phyloP scores from a whole-genome alignment of 2,888 invertebrate species.

The Dryocosmus kuriphilus region DNA sequence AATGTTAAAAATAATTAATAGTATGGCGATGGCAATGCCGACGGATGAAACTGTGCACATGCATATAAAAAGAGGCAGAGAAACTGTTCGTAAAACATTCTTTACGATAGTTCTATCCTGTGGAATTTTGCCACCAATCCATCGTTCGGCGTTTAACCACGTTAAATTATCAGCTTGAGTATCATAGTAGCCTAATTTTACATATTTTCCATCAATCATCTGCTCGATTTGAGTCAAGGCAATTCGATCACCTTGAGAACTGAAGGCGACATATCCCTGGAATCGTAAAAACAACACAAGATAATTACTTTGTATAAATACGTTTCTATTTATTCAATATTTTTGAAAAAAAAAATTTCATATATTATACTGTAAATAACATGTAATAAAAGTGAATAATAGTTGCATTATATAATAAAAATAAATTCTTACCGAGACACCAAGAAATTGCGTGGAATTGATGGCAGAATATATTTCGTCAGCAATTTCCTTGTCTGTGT shows the following conservation, averaged over 20 bases:
- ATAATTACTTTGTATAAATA: neutral
- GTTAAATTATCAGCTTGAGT: conserved; percentile 96
- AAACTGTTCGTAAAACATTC: conserved; percentile 90
- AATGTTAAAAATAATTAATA: conserved; percentile 94
- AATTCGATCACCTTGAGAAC: conserved; percentile 98
- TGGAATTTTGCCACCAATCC: conserved; percentile 95
- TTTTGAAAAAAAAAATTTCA: neutral
- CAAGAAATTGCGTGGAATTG: conserved; percentile 98
- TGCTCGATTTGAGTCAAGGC: conserved; percentile 99
- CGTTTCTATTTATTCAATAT: neutral
- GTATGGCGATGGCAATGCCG: conserved; percentile 91
- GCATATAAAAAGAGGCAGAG: conserved; percentile 93
- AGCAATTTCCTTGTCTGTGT: conserved; percentile 95
- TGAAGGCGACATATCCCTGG: conserved; percentile 98
- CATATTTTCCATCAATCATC: conserved; percentile 95
- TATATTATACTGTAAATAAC: neutral
- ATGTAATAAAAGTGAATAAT: neutral
- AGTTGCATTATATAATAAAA: conserved; percentile 37
- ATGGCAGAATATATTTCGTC: conserved; percentile 98
- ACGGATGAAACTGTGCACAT: conserved; percentile 94
- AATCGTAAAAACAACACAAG: conserved; percentile 56
- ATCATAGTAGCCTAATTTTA: conserved; percentile 96
- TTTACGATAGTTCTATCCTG: conserved; percentile 96
- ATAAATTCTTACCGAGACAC: conserved; percentile 92
- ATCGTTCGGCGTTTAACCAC: conserved; percentile 94